These are phyloP conservation scores for Sebastes oblongus DNA, from an alignment of 2,797 vertebrate genomes.

Conservation along the genomic window DNA sequence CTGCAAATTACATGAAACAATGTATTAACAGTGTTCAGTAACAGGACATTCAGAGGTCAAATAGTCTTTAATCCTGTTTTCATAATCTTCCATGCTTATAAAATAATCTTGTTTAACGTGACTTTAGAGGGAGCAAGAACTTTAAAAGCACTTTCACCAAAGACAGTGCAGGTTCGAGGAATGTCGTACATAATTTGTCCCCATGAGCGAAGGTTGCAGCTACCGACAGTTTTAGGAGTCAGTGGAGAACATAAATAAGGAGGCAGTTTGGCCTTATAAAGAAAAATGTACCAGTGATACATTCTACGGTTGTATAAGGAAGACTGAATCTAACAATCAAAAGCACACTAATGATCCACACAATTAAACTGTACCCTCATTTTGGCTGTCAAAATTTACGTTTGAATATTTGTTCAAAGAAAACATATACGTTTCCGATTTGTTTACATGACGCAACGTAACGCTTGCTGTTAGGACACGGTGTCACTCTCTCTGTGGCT, in stretches of 20 bases:
- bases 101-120: neutral
- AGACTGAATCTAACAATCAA: neutral
- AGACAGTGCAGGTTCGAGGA: neutral
- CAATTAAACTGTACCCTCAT: neutral
- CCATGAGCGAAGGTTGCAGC: neutral
- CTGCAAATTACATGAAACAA: neutral
- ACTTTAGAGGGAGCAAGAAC: neutral
- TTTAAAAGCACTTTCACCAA: neutral
- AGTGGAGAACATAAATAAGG: neutral
- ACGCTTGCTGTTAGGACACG: too few relatives aligned
- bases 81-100: neutral
- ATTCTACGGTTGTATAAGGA: neutral
- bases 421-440: too few relatives aligned
- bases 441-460: too few relatives aligned
- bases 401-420: too few relatives aligned
- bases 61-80: neutral
- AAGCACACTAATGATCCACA: neutral
- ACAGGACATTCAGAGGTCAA: neutral
- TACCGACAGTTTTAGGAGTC: neutral
- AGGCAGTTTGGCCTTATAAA: neutral
- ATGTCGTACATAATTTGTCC: neutral
- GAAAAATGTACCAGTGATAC: neutral
- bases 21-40: neutral
- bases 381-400: too few relatives aligned
- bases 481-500: too few relatives aligned